Base-by-base conservation (phyloP, 1,140 invertebrate genomes). In the Brachionus koreanus region DNA sequence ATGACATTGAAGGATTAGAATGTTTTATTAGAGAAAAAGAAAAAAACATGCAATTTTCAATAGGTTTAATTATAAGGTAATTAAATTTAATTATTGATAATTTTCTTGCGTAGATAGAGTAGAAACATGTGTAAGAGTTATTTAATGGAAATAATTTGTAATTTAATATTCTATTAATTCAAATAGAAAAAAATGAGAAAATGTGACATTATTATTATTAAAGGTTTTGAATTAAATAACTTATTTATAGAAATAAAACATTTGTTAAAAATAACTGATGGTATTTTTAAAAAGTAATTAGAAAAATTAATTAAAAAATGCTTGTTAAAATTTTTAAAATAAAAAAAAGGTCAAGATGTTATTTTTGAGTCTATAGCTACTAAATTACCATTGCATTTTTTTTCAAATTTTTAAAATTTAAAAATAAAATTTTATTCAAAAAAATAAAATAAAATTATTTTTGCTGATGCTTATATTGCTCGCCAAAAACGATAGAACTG, bases 381-480 rank as follows among this genome's bases (percentile, higher is more conserved):
- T n/a, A n/a, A n/a, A n/a, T n/a, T n/a, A n/a, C n/a, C n/a, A n/a
- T n/a, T n/a, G n/a, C n/a, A n/a, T n/a, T n/a, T 29, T 72, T 72
- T 72, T 23, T 72, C 33, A 4, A 72, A 72, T 72, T 23, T n/a
- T 72, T 10, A 23, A 72, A 46, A 39, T 75, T 10, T 16, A 75
- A 16, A 75, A 43, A 42, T 16, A 16, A 67, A 39, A 35, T 16
- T 67, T 67, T 67, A 42, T 74, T 74, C 19, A 13, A 52, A 75
- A 79, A 61, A 16, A 35, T 37, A 57, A n/a, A 39, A 61, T 35
- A 57, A 69, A 37, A 39, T 37, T 69, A 37, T 81, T 49, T 42
- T 82, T 67, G 19, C 5, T 29, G 23, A 43, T 82, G 43, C 12
- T 82, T 42, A 67, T 82, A 63, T 72, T 67, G 63, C 12, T 82